Percentiles rank a stretch among this genome's conserved stretches.
These are phyloP conservation scores for Mellilla xanthometata DNA, from an alignment of 2,888 invertebrate species.

Conservation along the genomic window DNA sequence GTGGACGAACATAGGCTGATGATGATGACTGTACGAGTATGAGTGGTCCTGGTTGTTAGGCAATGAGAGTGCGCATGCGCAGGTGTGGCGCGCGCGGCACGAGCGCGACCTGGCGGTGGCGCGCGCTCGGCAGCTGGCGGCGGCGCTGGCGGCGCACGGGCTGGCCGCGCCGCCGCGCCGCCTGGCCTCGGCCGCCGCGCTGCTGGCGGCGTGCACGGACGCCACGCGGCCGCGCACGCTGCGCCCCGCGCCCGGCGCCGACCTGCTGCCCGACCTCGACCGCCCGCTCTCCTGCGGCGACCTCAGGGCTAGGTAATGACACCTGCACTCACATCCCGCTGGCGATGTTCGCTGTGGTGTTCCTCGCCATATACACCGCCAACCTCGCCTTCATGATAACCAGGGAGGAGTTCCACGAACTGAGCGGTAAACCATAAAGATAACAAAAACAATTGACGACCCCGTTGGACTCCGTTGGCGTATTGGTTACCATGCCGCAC, in stretches of 20 bases:
- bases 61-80: too few species aligned
- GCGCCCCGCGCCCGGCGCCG: constrained; percentile 54
- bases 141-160: constrained; percentile 91
- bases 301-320: constrained; percentile 70
- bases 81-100: constrained; percentile 94
- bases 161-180: constrained; percentile 89
- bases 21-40: too few species aligned
- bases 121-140: constrained; percentile 92
- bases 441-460: too few species aligned
- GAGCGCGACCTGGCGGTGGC: constrained; percentile 94
- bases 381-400: constrained; percentile 99
- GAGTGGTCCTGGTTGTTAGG: too few species aligned
- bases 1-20: too few species aligned
- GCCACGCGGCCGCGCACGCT: constrained; percentile 78
- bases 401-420: constrained; percentile 95
- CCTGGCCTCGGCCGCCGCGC: constrained; percentile 84
- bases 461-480: too few species aligned
- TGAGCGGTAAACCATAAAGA: too few species aligned
- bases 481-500: too few species aligned
- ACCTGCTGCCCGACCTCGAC: constrained; percentile 70
- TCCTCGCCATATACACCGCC: constrained; percentile 99
- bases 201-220: constrained; percentile 81
- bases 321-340: too few species aligned
- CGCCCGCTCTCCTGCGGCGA: constrained; percentile 76
- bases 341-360: constrained; percentile 99